Base-by-base conservation (phyloP, 1,140 invertebrate species). In the Drosophila serrata region DNA sequence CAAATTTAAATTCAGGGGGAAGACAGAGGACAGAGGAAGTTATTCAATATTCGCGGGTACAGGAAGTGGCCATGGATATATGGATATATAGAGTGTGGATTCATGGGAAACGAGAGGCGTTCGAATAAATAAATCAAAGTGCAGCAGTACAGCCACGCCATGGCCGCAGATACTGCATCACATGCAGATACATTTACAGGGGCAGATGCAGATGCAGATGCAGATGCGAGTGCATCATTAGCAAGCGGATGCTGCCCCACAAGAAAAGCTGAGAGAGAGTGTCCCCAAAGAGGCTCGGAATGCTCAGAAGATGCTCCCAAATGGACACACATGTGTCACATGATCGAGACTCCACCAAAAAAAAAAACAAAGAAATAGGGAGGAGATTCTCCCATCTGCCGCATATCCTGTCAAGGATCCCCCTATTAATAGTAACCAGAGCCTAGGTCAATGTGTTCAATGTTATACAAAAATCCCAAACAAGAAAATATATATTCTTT, bases 41-140 rank as follows among this genome's bases (percentile, higher is more conserved):
- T 88, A 88, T 88, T 90, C 81, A 88, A 88, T 88, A 88, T 88
- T 88, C 85, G 84, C 84, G 84, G 84, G 84, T 88, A 88, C 82
- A 87, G 84, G 84, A 87, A 88, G 76, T 82, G 70, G 69, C 35
- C 69, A 79, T 64, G 73, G 27, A 7, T 43, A 79, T 74, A 19
- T 19, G 40, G 40, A 17, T 42, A n/a, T n/a, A n/a, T n/a, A n/a
- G n/a, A n/a, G n/a, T 17, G 48, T 33, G 29, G 51, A 81, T 68
- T 86, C 84, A 84, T 87, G 84, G 80, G 84, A 87, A 87, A 79
- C 69, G 84, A 76, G 69, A 76, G 65, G 80, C 84, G 76, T 43
- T 62, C 60, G 35, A 68, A 48, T 55, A 74, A 85, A 85, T 85
- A 87, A 87, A 87, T 87, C 84, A 87, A 87, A 87, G 75, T 88